Percentiles rank a stretch among this genome's conserved stretches.
Evolutionary conservation across 2,113 vertebrate genomes (phyloP).

Genomic region (Onychostruthus taczanowskii): DNA sequence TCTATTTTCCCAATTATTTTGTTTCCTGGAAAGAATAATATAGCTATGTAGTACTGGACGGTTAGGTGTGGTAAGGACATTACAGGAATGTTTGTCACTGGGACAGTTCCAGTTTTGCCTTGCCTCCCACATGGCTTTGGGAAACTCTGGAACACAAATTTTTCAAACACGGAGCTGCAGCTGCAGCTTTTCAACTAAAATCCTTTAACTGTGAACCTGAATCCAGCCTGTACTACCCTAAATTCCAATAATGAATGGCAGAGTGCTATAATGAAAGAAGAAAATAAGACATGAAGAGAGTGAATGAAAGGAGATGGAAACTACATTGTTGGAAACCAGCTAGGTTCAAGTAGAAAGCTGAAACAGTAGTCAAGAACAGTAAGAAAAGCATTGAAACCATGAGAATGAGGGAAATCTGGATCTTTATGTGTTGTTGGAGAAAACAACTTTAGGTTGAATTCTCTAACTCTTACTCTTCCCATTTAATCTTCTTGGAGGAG

Average conservation of each 20-base stretch:
- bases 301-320: not conserved
- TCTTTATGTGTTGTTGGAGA: not conserved
- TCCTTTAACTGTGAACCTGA: not conserved
- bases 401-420: not conserved
- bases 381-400: not conserved
- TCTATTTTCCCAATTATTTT: not conserved
- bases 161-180: not conserved
- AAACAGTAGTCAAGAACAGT: not conserved
- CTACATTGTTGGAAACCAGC: accelerated
- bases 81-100: not conserved
- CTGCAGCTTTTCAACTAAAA: not conserved
- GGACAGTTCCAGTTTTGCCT: not conserved
- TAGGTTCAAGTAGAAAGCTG: not conserved
- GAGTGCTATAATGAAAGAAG: not conserved
- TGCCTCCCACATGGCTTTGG: not conserved
- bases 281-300: not conserved
- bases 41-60: not conserved
- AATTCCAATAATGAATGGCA: not conserved
- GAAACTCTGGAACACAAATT: not conserved
- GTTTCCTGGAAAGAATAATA: not conserved
- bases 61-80: not conserved
- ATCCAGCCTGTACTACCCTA: not conserved
- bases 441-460: not conserved
- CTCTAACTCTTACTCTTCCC: not conserved
- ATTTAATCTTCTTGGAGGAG: not conserved